Percentiles rank a stretch among this genome's conserved stretches.
phyloP scores from a whole-genome alignment of 2,113 vertebrate species.

The Nicator chloris region DNA sequence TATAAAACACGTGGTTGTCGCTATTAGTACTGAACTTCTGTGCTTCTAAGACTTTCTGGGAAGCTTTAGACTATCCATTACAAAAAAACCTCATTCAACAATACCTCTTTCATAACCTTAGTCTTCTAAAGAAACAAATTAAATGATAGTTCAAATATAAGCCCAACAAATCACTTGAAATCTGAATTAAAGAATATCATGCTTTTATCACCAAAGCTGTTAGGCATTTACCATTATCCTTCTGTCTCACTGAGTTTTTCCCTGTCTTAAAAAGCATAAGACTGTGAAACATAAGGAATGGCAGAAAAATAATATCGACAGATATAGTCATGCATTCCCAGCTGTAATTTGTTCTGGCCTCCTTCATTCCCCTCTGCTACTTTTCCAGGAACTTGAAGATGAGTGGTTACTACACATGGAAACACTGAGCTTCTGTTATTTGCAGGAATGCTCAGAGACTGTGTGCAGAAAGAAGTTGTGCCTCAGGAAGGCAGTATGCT shows the following conservation, averaged over 20 bases:
- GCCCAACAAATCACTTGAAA: background rate
- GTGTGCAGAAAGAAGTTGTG: background rate
- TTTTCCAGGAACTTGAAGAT: conserved; percentile 52
- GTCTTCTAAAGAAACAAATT: background rate
- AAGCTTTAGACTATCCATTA: background rate
- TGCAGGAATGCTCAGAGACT: background rate
- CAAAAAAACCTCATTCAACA: background rate
- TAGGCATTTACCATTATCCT: background rate
- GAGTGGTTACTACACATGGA: background rate
- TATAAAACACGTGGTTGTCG: background rate
- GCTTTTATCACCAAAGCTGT: background rate
- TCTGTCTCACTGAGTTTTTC: background rate
- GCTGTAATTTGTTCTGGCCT: conserved; percentile 12
- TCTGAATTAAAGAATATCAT: background rate
- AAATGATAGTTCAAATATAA: background rate
- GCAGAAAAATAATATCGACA: conserved; percentile 12
- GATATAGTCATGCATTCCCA: conserved; percentile 21
- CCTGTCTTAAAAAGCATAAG: background rate
- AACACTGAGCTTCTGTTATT: conserved; percentile 1
- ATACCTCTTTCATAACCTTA: background rate
- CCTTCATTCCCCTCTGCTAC: background rate
- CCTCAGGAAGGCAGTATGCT: background rate
- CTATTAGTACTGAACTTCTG: background rate
- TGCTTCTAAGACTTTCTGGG: background rate
- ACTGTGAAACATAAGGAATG: background rate